Conservation (phyloP, 1,140 invertebrate species). For the Sminthurinus signatus region DNA sequence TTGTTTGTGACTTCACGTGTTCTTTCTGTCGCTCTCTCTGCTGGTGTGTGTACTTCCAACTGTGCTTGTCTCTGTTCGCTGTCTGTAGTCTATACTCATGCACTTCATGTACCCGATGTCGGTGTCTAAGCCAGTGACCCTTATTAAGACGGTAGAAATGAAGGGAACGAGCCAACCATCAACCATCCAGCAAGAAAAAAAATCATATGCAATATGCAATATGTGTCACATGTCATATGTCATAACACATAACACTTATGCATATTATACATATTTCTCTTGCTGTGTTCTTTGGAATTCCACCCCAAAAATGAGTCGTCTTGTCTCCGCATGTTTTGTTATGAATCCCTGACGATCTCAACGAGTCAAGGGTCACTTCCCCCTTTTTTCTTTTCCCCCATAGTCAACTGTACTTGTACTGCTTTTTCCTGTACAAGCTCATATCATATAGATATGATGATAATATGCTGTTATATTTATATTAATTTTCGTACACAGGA, state of each 20-base stretch:
- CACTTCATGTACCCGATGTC: too few species aligned
- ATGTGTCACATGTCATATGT: too few species aligned
- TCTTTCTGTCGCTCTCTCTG: background rate
- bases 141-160: conserved; percentile 10
- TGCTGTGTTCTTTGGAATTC: conserved; percentile 6
- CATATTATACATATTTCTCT: too few species aligned
- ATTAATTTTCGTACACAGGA: too few species aligned
- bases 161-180: background rate
- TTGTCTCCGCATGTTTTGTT: background rate
- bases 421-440: too few species aligned
- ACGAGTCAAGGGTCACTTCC: conserved; percentile 10
- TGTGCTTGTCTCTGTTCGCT: too few species aligned
- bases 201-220: conserved; percentile 6
- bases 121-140: conserved; percentile 9
- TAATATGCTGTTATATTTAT: too few species aligned
- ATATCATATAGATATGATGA: too few species aligned
- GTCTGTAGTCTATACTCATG: too few species aligned
- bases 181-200: background rate
- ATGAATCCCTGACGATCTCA: conserved; percentile 8
- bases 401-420: background rate
- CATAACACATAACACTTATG: too few species aligned
- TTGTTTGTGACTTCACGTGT: conserved; percentile 4
- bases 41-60: background rate
- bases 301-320: background rate
- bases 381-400: background rate